A percentile compares a stretch with the other conserved stretches of the same genome.
Evolutionary conservation across 2,888 invertebrate genomes (phyloP).

Genomic region (Agapostemon virescens): DNA sequence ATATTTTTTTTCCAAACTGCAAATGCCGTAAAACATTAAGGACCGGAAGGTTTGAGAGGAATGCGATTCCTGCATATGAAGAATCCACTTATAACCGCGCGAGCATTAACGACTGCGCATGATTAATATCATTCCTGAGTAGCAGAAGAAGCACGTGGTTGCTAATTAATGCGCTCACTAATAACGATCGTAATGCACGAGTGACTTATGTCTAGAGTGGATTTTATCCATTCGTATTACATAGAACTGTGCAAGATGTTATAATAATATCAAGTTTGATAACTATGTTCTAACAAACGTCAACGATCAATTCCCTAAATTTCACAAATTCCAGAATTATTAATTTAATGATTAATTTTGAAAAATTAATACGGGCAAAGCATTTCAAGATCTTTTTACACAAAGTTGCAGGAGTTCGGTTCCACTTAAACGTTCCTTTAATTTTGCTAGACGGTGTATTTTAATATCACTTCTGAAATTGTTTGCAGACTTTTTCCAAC

Average conservation of each 20-base stretch:
- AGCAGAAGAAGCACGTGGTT: not conserved
- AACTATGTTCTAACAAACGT: not conserved
- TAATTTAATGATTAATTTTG: too few species aligned
- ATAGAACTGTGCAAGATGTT: not conserved
- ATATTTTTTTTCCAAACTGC: not conserved
- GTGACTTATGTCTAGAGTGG: not conserved
- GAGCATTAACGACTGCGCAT: not conserved
- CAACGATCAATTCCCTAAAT: not conserved
- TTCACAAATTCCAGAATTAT: too few species aligned
- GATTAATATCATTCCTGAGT: not conserved
- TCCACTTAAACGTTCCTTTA: too few species aligned
- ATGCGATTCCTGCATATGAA: not conserved
- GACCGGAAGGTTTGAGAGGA: not conserved
- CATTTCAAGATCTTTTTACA: too few species aligned
- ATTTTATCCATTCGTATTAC: not conserved
- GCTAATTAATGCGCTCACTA: slow-evolving; percentile 9
- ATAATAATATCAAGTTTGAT: not conserved
- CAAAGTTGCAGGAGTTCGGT: too few species aligned
- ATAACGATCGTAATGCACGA: not conserved
- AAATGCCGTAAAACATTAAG: not conserved
- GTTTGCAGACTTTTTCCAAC: not conserved
- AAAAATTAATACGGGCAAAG: too few species aligned
- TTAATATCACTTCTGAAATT: too few species aligned
- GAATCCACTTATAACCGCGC: not conserved
- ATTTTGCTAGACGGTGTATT: too few species aligned